These are phyloP conservation scores for Nebria brevicollis DNA, from an alignment of 2,888 invertebrate genomes.

Conservation along the genomic window DNA sequence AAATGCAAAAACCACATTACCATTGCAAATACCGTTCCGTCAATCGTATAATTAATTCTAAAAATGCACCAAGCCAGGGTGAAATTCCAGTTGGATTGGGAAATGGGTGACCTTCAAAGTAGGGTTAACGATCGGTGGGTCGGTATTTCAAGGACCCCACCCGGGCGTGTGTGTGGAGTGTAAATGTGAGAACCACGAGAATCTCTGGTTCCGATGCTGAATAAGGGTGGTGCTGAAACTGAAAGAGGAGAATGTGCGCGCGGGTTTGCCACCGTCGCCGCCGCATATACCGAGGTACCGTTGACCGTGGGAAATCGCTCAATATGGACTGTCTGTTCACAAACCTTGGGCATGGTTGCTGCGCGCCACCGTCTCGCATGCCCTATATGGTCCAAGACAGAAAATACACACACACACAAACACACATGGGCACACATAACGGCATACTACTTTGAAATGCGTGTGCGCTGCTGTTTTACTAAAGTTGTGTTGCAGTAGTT, in stretches of 20 bases:
- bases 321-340: conserved; percentile 37
- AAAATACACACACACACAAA: not conserved
- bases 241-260: not conserved
- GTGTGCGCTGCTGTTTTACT: not conserved
- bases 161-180: not conserved
- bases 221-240: conserved; percentile 7
- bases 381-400: conserved; percentile 34
- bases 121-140: not conserved
- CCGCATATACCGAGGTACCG: conserved; percentile 8
- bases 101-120: not conserved
- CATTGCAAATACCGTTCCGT: not conserved
- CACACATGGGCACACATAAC: not conserved
- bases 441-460: conserved; percentile 8
- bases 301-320: conserved; percentile 28
- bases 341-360: conserved; percentile 28
- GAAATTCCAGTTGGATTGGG: not conserved
- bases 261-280: not conserved
- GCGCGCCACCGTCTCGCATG: conserved; percentile 14
- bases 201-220: not conserved
- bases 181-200: not conserved
- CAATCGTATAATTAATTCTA: not conserved
- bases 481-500: not conserved
- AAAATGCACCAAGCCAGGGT: not conserved
- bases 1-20: not conserved
- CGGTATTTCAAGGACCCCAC: not conserved